Base-by-base conservation (phyloP, 2,888 invertebrate species). In the Tortricodes alternella region DNA sequence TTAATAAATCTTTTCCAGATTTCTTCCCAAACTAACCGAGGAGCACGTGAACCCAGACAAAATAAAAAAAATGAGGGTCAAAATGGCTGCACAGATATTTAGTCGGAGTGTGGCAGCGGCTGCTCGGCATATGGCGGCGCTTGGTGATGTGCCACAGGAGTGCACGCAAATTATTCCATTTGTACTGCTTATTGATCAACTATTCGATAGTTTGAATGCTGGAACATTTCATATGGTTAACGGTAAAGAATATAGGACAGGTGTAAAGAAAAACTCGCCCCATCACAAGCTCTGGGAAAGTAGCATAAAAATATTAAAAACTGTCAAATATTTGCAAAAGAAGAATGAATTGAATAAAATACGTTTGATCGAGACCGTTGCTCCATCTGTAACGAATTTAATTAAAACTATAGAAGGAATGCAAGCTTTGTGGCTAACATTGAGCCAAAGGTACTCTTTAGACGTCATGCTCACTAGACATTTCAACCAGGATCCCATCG, bases 401-500 rank as follows among this genome's bases (percentile, higher is more conserved):
- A 39, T 50, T 0, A 50, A 21, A n/a, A 50, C 49, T 0, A 39
- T 50, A 7, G 49, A 50, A 32, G 49, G 49, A 1, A 39, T 39
- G 7, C 29, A 50, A 32, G 3, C n/a, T 2, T 2, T 50, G 3
- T 50, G 49, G 49, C 29, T 39, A 39, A 9, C 39, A 29, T 23
- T 50, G 21, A 7, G 6, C 1, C 6, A 21, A 7, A 32, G 29
- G 18, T 49, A 53, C 39, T 15, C 9, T 13, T 37, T 61, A 13
- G 53, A 58, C 24, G 5, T 15, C 7, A 46, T 61, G 41, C 23
- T 63, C 4, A 63, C 63, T 5, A 53, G 58, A 35, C 58, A 61
- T 15, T 50, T 61, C 0, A 61, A 60, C 9, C 60, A 63, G 13
- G 59, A 60, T 18, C 51, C 61, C 1, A 1, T 63, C 1, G 60